Base-by-base conservation (phyloP, 2,113 vertebrate genomes). In the Thymallus thymallus region DNA sequence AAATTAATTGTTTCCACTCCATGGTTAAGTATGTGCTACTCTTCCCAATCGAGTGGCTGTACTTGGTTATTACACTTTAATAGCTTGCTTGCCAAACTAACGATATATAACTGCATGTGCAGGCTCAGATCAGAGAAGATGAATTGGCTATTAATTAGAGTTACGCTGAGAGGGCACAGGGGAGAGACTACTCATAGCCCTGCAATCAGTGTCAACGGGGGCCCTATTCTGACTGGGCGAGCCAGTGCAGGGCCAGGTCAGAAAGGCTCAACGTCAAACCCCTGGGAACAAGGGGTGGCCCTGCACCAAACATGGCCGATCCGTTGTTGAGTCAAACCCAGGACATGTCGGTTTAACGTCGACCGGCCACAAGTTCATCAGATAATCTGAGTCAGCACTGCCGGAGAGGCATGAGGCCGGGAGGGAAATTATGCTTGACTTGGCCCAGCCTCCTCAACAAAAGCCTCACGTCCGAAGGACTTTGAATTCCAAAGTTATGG, bases 111-210 rank as follows among this genome's bases (percentile, higher is more conserved):
- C 91, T 88, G 90, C 86, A 90, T 90, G 91, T 94, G 91, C 92
- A 91, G 91, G 90, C 92, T 92, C 92, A 92, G 92, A 93, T 93
- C 92, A 91, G 91, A 91, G 90, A 93, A 93, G 92, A 94, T 94
- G 93, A 94, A 94, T 93, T 93, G 92, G 91, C 93, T 93, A 93
- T 94, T 94, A 94, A 94, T 94, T 94, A 94, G 91, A 92, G 90
- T 93, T 92, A 87, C 90, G 88, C 93, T 91, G 90, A 93, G 92
- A 93, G 93, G 92, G 90, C 93, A 93, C 93, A 89, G 86, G 93
- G 93, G 93, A 93, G 90, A 93, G 90, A 93, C 91, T 92, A 92
- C 91, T 93, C 91, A 92, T 91, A 92, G 91, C 86, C 90, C 88
- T 86, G 90, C 91, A 93, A 93, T 94, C 92, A 92, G 90, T 91